Conservation (phyloP, 2,888 invertebrate genomes). For the Cephus runcator region DNA sequence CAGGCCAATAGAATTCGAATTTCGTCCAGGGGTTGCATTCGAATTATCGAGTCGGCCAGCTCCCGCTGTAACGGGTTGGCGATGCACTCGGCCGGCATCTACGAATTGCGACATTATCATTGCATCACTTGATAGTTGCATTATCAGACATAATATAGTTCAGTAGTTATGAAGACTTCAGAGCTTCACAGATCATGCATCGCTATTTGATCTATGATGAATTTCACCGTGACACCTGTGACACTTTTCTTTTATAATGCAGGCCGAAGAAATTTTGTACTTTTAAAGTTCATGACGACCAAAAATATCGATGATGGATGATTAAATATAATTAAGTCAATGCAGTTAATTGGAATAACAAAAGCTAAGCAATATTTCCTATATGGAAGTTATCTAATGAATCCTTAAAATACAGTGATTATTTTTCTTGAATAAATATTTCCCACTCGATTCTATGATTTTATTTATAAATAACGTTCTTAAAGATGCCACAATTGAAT, state of each 20-base stretch:
- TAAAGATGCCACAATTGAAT: not conserved
- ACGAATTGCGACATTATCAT: constrained; percentile 30
- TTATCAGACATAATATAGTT: not conserved
- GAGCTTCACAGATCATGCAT: not conserved
- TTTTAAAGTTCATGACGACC: not conserved
- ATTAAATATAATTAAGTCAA: not conserved
- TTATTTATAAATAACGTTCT: not conserved
- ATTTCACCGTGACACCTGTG: not conserved
- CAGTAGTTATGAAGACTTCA: not conserved
- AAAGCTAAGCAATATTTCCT: not conserved
- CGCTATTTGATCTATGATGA: not conserved
- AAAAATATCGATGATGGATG: not conserved
- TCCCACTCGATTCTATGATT: not conserved
- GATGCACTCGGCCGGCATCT: constrained; percentile 81
- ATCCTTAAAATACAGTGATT: not conserved
- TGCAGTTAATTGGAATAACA: not conserved
- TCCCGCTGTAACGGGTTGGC: constrained; percentile 83
- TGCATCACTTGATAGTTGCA: constrained; percentile 24
- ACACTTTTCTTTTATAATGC: not conserved
- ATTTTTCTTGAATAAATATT: not conserved
- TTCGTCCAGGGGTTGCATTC: constrained; percentile 88
- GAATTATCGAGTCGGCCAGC: constrained; percentile 89
- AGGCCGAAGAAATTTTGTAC: not conserved
- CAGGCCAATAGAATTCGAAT: constrained; percentile 86
- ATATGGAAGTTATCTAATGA: not conserved